Base-by-base conservation (phyloP, 2,888 invertebrate species). In the Colletes collaris region DNA sequence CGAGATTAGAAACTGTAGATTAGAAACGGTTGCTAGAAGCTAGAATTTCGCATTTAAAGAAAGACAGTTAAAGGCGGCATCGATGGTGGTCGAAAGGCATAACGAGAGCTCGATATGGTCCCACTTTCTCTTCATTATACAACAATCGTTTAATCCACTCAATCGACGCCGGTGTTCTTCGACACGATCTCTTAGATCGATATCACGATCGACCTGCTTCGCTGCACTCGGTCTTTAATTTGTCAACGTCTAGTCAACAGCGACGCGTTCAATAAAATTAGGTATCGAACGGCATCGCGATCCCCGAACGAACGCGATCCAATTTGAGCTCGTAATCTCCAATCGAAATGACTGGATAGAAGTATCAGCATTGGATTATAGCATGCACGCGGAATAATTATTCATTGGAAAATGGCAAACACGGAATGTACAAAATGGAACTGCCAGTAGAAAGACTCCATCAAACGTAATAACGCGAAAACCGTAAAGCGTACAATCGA, bases 51-150 rank as follows among this genome's bases (percentile, higher is more conserved):
- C 46, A 44, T 53, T 63, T 35, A 19, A 72, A 60, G 52, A 35
- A 72, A 55, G 50, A 76, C 35, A 2, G 35, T 50, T n/a, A 35
- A 35, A 56, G 27, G 4, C 16, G 35, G n/a, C 68, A 37, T 44
- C 44, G 55, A 52, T 40, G 60, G 62, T 66, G 78, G 53, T 50
- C 67, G 72, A 59, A 63, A 6, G 59, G 19, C 58, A 37, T 76
- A 80, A 81, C 67, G 62, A 80, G 76, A 37, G 49, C 56, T 55
- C 76, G 7, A 76, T 72, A 72, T 58, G 10, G 13, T 37, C 35
- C 49, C n/a, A 67, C 81, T 81, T 81, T 80, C 81, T 58, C 81
- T 53, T 76, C 68, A 52, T 68, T 80, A 46, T 72, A 55, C 66
- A 71, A 80, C 76, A 19, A 35, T 35, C 27, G 55, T 50, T 79